Evolutionary conservation across 2,888 invertebrate species (phyloP).

Genomic region (Dysmachus trigonus): DNA sequence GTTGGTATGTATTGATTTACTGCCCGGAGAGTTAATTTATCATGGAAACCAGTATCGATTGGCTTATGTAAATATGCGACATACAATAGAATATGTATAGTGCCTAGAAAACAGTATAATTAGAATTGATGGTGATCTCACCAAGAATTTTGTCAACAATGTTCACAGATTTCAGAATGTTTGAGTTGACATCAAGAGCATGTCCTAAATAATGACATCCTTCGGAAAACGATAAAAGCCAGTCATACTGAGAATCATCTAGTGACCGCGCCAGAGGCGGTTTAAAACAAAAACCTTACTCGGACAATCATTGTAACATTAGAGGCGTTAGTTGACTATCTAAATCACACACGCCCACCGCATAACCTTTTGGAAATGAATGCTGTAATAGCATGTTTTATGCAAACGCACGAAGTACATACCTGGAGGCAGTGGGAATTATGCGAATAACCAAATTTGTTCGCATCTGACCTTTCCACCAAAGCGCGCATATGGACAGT

Average conservation of each 20-base stretch:
- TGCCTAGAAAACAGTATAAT: background rate
- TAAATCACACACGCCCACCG: background rate
- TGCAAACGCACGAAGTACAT: background rate
- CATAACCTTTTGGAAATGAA: background rate
- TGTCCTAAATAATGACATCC: background rate
- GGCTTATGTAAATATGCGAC: background rate
- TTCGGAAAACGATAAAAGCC: background rate
- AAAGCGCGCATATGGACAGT: background rate
- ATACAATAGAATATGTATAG: background rate
- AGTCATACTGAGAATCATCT: background rate
- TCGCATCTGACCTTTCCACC: background rate
- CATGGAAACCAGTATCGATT: background rate
- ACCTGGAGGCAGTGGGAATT: background rate
- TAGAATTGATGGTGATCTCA: conserved; percentile 9
- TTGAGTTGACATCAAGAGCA: background rate
- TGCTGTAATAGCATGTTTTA: background rate
- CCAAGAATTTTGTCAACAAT: background rate
- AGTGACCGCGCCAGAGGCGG: background rate
- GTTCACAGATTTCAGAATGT: background rate
- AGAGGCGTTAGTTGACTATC: background rate
- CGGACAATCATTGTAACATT: background rate
- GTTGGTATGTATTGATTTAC: background rate
- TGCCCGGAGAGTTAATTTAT: background rate
- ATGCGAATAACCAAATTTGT: background rate
- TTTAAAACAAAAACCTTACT: background rate